phyloP scores from a whole-genome alignment of 2,888 invertebrate species.

The Galerucella nymphaeae region DNA sequence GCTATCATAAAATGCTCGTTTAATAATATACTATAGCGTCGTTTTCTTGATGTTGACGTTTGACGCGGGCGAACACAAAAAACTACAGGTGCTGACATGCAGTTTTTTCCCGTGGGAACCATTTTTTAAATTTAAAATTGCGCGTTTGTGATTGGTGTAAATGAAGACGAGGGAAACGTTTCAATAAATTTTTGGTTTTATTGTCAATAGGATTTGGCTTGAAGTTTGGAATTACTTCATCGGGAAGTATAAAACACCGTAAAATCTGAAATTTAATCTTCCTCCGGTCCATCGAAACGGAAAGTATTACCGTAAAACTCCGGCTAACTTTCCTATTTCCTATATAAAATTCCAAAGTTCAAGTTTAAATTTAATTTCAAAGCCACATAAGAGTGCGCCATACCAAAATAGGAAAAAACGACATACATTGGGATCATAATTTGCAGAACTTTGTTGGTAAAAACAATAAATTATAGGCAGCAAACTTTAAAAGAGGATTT shows the following conservation, averaged over 20 bases:
- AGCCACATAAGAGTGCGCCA: slow-evolving; percentile 20
- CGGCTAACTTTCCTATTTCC: slow-evolving; percentile 11
- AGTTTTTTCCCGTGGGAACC: too few species aligned
- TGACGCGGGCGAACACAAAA: too few species aligned
- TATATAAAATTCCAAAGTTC: slow-evolving; percentile 16
- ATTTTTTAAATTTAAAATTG: too few species aligned
- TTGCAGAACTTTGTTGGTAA: slow-evolving; percentile 17
- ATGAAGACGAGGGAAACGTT: not conserved
- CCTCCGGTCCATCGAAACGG: not conserved
- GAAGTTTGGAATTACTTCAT: not conserved
- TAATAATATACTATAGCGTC: too few species aligned
- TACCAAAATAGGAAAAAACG: slow-evolving; percentile 14
- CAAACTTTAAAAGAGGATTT: slow-evolving; percentile 6
- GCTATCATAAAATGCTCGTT: too few species aligned
- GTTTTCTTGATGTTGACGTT: too few species aligned
- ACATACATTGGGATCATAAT: slow-evolving; percentile 27
- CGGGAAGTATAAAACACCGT: not conserved
- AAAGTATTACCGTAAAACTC: slow-evolving; percentile 20
- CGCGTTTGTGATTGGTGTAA: too few species aligned
- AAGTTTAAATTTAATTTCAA: slow-evolving; percentile 33
- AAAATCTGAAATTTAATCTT: slow-evolving; percentile 6
- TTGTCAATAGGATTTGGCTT: not conserved
- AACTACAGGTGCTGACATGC: too few species aligned
- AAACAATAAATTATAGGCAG: slow-evolving; percentile 12
- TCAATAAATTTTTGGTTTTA: not conserved